Evolutionary conservation across 2,113 vertebrate genomes (phyloP).

Genomic region (Tretioscincus oriximinensis): DNA sequence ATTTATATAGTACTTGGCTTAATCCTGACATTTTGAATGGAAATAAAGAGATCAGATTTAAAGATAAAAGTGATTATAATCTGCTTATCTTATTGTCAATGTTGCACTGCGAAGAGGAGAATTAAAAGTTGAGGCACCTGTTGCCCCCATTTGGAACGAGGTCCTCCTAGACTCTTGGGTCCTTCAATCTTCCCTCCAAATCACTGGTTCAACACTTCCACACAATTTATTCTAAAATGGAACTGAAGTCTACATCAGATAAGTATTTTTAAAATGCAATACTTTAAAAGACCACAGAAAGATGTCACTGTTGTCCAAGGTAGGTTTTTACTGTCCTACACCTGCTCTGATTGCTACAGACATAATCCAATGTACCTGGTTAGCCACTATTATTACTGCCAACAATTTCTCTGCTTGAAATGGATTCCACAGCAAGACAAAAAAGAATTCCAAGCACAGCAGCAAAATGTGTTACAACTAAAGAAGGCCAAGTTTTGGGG

Average conservation of each 20-base stretch:
- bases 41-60: neutral
- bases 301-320: too few species aligned
- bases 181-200: neutral
- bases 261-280: neutral
- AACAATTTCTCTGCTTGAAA: too few species aligned
- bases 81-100: accelerated
- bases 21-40: constrained; percentile 57
- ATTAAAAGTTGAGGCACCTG: neutral
- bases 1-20: constrained; percentile 40
- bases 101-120: neutral
- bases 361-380: neutral
- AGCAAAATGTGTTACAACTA: too few species aligned
- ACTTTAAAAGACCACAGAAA: too few species aligned
- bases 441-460: too few species aligned
- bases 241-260: neutral
- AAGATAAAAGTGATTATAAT: neutral
- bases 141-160: neutral
- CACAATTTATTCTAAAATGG: too few species aligned
- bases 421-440: too few species aligned
- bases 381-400: too few species aligned
- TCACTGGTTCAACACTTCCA: too few species aligned
- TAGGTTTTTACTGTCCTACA: too few species aligned
- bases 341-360: neutral
- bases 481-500: too few species aligned
- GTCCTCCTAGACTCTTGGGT: neutral